Conservation (phyloP, 2,888 invertebrate species). For the Andricus quercusramuli region DNA sequence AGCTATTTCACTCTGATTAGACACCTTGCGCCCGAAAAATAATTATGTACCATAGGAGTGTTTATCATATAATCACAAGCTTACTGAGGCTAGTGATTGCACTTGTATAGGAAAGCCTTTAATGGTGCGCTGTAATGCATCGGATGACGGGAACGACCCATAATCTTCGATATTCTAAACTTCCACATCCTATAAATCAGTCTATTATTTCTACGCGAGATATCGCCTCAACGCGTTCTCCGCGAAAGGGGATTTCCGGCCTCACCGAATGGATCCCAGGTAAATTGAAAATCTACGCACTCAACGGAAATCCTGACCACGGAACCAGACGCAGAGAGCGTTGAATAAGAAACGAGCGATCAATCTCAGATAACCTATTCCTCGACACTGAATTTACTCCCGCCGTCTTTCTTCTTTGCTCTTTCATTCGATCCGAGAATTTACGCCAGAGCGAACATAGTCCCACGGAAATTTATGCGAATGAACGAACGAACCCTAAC, state of each 20-base stretch:
- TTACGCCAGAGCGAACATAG: slow-evolving; percentile 57
- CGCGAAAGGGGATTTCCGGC: slow-evolving; percentile 53
- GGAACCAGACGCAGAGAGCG: slow-evolving; percentile 56
- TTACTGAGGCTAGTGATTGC: background rate
- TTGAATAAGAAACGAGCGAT: slow-evolving; percentile 67
- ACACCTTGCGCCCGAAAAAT: background rate
- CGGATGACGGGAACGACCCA: background rate
- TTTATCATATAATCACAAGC: background rate
- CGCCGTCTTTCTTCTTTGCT: slow-evolving; percentile 56
- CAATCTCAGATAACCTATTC: slow-evolving; percentile 66
- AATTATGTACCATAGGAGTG: background rate
- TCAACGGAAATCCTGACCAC: slow-evolving; percentile 63
- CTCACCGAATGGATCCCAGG: slow-evolving; percentile 51
- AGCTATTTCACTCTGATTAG: background rate
- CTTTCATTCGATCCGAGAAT: slow-evolving; percentile 60
- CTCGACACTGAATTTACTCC: slow-evolving; percentile 61
- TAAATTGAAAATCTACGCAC: slow-evolving; percentile 66
- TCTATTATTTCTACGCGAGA: slow-evolving; percentile 49
- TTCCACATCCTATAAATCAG: slow-evolving; percentile 47
- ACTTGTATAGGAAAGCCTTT: background rate
- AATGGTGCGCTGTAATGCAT: background rate
- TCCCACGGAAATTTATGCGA: slow-evolving; percentile 61
- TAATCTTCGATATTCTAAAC: slow-evolving; percentile 41
- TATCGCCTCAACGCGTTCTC: slow-evolving; percentile 20
- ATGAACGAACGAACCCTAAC: slow-evolving; percentile 49